Evolutionary conservation across 2,113 vertebrate genomes (phyloP).

Genomic region (Campylomormyrus tamandua): DNA sequence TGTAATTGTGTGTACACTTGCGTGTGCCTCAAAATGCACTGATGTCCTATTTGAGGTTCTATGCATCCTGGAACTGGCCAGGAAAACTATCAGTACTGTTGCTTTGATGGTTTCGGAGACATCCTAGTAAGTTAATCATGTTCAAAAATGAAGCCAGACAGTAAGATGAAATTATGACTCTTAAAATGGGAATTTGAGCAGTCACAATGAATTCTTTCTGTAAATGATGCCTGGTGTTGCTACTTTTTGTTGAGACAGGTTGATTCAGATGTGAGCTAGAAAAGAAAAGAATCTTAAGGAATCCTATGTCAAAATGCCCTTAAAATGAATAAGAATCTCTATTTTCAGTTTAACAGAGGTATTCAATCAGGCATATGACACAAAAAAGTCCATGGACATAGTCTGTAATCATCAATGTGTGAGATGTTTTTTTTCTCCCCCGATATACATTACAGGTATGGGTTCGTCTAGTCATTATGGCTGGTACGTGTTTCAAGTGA

Average conservation of each 20-base stretch:
- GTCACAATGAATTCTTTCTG: background rate
- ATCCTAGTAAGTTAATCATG: background rate
- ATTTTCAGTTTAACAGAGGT: background rate
- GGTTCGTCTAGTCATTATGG: background rate
- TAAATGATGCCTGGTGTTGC: background rate
- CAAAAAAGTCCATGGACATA: background rate
- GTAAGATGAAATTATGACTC: background rate
- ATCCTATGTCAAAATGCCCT: background rate
- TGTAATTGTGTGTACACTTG: background rate
- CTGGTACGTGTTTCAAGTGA: background rate
- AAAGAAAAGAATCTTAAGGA: background rate
- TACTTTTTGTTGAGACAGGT: background rate
- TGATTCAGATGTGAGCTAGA: background rate
- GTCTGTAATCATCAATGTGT: background rate
- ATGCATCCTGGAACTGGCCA: background rate
- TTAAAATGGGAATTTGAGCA: background rate
- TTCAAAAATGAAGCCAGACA: background rate
- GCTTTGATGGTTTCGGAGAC: background rate
- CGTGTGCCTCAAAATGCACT: background rate
- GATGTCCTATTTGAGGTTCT: background rate
- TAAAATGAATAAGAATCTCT: background rate
- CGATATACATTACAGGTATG: background rate
- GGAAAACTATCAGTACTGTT: background rate
- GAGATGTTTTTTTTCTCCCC: background rate
- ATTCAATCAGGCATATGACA: background rate